Base-by-base conservation (phyloP, 2,797 vertebrate species). In the Ptychobarbus kaznakovi region DNA sequence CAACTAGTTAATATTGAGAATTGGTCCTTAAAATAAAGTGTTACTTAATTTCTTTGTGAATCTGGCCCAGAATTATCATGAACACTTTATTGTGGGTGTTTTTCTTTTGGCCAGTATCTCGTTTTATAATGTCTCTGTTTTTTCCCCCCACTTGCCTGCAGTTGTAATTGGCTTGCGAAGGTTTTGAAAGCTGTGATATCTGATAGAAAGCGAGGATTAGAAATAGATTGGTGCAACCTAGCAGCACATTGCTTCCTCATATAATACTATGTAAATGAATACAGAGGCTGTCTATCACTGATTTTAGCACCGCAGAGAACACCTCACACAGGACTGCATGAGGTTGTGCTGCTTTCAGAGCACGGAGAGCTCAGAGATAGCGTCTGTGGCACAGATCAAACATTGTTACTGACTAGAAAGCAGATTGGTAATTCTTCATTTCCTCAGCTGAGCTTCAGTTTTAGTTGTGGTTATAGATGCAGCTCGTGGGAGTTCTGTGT, bases 381-480 rank as follows among this genome's bases (percentile, higher is more conserved):
- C 7, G 0, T 61, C 53, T 16, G 51, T 25, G 53, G 35, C 75
- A 61, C 75, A 78, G 75, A 78, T 78, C 75, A 61, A 25, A 13
- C 75, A 78, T 61, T 42, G 53, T 61, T 58, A 42, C 53, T 18
- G 22, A 42, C 56, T 78, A 42, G 22, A 78, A 78, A 58, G 75
- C 35, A 40, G 35, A 35, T 61, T 77, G 75, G 75, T 61, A 61
- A 78, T 25, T 42, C 53, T 78, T n/a, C 13, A n/a, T 77, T 42
- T 25, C 8, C 22, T 78, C 38, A 25, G 38, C 53, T 61, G 28
- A 65, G 58, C 42, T 74, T 83, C 51, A 49, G 53, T 58, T 58
- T 82, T 44, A 72, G 42, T 82, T 65, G 38, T 42, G 69, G 40
- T 63, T 82, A 74, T 32, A 46, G 16, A 73, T 74, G 25, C 32